A percentile compares a stretch with the other conserved stretches of the same genome.
Conservation (phyloP, 2,888 invertebrate species). For the Diarsia brunnea region DNA sequence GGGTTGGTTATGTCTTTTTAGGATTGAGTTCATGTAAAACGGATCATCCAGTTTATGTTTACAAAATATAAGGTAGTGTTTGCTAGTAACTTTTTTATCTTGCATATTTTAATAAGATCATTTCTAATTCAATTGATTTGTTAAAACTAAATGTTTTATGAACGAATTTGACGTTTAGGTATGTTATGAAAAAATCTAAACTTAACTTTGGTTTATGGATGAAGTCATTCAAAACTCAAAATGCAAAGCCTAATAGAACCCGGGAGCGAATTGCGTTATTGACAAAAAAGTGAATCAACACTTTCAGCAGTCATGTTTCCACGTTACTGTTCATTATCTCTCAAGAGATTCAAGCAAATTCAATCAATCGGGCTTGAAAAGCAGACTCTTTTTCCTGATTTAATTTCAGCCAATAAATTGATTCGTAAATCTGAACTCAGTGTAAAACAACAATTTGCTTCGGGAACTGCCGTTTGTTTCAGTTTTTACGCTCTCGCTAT, state of each 20-base stretch:
- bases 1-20: background rate
- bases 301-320: background rate
- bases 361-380: conserved; percentile 34
- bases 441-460: conserved; percentile 55
- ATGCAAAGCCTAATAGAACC: too few relatives aligned
- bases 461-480: conserved; percentile 49
- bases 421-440: conserved; percentile 54
- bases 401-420: conserved; percentile 44
- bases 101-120: background rate
- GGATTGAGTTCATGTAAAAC: conserved; percentile 8
- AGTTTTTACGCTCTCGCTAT: conserved; percentile 59
- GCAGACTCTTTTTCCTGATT: conserved; percentile 36
- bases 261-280: background rate
- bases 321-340: conserved; percentile 42
- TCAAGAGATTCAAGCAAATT: conserved; percentile 44
- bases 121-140: too few relatives aligned
- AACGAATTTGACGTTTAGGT: background rate
- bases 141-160: too few relatives aligned
- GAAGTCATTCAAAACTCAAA: background rate
- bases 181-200: background rate
- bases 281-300: conserved; percentile 22
- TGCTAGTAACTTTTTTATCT: background rate
- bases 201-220: background rate
- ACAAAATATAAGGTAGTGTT: background rate
- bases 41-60: conserved; percentile 6